These are phyloP conservation scores for Odontomyia ornata DNA, from an alignment of 2,888 invertebrate species.

Conservation along the genomic window DNA sequence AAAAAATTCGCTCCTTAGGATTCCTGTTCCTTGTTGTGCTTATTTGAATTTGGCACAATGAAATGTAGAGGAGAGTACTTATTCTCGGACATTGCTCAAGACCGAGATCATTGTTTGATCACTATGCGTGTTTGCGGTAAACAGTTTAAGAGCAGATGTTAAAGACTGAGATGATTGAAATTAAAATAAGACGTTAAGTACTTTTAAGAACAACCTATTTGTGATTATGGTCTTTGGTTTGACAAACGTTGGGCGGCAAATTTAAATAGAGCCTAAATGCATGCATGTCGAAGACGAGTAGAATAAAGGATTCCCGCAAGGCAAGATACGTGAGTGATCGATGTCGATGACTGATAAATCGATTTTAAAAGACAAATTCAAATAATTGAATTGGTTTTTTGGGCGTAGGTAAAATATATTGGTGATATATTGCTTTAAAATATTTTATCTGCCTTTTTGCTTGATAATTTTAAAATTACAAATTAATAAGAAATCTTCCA, in stretches of 20 bases:
- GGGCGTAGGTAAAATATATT: no score
- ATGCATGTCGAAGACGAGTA: no score
- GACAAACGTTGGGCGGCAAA: neutral
- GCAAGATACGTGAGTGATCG: no score
- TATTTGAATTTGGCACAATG: neutral
- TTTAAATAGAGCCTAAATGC: no score
- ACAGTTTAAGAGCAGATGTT: slow-evolving; percentile 39
- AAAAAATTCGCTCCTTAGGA: slow-evolving; percentile 9
- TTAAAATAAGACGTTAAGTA: slow-evolving; percentile 38
- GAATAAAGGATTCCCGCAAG: neutral
- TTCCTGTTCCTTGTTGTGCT: neutral
- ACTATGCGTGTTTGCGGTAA: slow-evolving; percentile 43
- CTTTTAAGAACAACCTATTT: neutral
- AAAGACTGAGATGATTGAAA: slow-evolving; percentile 29
- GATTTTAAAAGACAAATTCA: no score
- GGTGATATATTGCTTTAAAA: no score
- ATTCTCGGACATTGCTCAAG: slow-evolving; percentile 36
- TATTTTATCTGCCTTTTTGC: no score
- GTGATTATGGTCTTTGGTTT: neutral
- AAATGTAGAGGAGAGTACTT: neutral
- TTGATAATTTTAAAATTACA: no score
- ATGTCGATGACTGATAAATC: no score
- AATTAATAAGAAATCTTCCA: no score
- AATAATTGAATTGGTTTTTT: no score
- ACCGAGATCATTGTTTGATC: slow-evolving; percentile 34